These are phyloP conservation scores for Casuarius casuarius DNA, from an alignment of 2,113 vertebrate genomes.

Conservation along the genomic window DNA sequence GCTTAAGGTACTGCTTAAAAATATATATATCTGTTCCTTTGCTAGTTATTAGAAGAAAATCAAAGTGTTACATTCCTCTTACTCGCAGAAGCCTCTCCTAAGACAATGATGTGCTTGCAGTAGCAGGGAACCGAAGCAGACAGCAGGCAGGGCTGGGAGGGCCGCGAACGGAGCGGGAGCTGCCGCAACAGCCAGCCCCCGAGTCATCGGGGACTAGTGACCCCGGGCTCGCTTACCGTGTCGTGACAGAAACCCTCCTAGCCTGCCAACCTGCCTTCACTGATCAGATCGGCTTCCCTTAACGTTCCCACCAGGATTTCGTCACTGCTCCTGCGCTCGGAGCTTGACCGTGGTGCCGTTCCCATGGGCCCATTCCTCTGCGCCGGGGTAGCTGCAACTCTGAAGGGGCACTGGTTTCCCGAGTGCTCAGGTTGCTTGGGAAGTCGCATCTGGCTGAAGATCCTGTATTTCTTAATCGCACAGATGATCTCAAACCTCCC, in stretches of 20 bases:
- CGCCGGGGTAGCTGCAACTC: neutral
- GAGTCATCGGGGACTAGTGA: neutral
- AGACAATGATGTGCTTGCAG: neutral
- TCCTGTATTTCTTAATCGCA: neutral
- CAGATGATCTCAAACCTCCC: neutral
- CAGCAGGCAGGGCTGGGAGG: neutral
- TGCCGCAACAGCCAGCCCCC: neutral
- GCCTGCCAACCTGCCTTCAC: neutral
- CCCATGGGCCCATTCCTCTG: accelerated
- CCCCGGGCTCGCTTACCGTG: neutral
- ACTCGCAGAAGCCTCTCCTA: slow-evolving; percentile 8
- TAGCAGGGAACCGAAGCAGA: neutral
- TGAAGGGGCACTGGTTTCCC: neutral
- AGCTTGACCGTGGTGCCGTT: neutral
- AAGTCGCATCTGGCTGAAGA: neutral
- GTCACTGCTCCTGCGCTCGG: neutral
- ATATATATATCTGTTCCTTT: slow-evolving; percentile 47
- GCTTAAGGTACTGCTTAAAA: slow-evolving; percentile 68
- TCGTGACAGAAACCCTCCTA: neutral
- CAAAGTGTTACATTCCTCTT: slow-evolving; percentile 41
- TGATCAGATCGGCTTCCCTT: neutral
- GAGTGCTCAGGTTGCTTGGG: neutral
- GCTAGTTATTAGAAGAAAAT: slow-evolving; percentile 69
- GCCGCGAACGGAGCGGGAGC: neutral
- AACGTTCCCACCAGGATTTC: neutral